phyloP scores from a whole-genome alignment of 2,113 vertebrate species.

The Corvus cornix region DNA sequence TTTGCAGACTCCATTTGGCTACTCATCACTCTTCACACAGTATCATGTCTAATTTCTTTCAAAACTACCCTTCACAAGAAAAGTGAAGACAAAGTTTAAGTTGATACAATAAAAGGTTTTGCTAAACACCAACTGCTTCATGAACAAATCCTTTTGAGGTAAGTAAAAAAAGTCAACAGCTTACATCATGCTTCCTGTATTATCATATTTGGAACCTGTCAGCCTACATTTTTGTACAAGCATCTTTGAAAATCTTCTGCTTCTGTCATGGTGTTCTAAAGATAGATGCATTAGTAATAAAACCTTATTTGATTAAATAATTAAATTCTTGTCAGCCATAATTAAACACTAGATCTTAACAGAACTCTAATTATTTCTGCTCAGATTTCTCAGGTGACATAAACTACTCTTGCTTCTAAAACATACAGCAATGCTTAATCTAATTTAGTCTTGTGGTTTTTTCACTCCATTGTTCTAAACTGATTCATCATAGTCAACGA shows the following conservation, averaged over 20 bases:
- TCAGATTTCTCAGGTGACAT: background rate
- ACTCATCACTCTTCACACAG: background rate
- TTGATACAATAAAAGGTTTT: background rate
- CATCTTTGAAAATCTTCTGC: background rate
- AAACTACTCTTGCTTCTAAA: background rate
- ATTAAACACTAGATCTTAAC: constrained; percentile 22
- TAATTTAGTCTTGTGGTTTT: background rate
- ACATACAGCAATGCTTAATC: background rate
- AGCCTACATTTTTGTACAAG: background rate
- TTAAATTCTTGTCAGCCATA: constrained; percentile 24
- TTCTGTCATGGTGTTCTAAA: background rate
- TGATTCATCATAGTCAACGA: background rate
- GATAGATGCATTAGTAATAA: constrained; percentile 10
- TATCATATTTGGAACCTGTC: background rate
- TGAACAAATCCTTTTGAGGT: background rate
- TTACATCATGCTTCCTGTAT: background rate
- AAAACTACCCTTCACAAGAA: background rate
- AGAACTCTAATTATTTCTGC: constrained; percentile 37
- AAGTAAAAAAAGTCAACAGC: background rate
- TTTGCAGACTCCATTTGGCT: background rate
- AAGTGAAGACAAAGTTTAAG: background rate
- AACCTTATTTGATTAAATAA: constrained; percentile 48
- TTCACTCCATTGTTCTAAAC: background rate
- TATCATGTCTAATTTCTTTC: background rate
- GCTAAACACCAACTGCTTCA: background rate